Conservation (phyloP, 1,140 invertebrate genomes). For the Bombus waltoni region DNA sequence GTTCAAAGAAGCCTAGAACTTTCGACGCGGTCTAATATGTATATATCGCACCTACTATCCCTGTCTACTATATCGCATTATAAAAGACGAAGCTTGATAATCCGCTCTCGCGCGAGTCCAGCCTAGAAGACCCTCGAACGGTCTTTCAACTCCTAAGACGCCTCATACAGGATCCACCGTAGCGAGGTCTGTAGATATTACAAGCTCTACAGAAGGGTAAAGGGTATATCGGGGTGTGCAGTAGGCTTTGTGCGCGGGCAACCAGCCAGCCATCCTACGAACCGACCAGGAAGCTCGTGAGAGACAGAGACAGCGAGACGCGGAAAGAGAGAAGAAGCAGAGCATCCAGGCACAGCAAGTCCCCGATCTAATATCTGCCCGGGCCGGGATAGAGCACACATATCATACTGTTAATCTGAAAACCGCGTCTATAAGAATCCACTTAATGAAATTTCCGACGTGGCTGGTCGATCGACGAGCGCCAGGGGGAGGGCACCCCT, state of each 20-base stretch:
- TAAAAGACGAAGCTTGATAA: not conserved
- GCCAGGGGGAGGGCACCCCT: constrained; percentile 61
- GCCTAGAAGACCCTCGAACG: not conserved
- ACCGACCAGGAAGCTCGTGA: not conserved
- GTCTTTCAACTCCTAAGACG: constrained; percentile 13
- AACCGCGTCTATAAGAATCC: constrained; percentile 79
- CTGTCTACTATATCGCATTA: not conserved
- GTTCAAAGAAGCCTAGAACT: not conserved
- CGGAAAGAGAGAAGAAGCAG: not conserved
- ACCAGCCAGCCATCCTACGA: constrained; percentile 42
- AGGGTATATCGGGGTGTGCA: constrained; percentile 8
- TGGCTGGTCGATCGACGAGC: constrained; percentile 67
- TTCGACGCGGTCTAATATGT: not conserved
- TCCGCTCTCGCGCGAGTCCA: not conserved
- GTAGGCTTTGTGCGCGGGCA: constrained; percentile 39
- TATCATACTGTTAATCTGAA: constrained; percentile 79
- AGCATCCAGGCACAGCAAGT: constrained; percentile 25
- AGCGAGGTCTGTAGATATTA: constrained; percentile 38
- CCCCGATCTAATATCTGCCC: constrained; percentile 75
- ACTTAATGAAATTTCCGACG: constrained; percentile 80
- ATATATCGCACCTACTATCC: not conserved
- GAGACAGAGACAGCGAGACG: not conserved
- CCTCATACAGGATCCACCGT: constrained; percentile 12
- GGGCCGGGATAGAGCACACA: constrained; percentile 62
- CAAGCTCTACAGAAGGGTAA: not conserved